These are phyloP conservation scores for Neoseiulus cucumeris DNA, from an alignment of 1,140 invertebrate genomes.

Conservation along the genomic window DNA sequence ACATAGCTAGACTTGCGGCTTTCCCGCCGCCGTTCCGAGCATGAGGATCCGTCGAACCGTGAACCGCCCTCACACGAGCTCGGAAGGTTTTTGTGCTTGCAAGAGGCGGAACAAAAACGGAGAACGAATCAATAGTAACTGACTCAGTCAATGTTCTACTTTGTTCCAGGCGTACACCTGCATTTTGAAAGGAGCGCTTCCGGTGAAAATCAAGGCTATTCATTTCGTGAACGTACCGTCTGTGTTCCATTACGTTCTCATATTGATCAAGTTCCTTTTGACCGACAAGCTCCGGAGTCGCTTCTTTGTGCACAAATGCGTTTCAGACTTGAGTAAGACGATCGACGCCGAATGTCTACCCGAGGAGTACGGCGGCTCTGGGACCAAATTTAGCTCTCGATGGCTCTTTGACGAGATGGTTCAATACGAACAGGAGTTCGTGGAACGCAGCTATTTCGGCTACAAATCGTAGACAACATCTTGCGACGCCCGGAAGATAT, in stretches of 20 bases:
- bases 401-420: slow-evolving; percentile 2
- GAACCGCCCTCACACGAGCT: no score
- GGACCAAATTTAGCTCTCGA: neutral
- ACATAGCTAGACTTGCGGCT: no score
- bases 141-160: neutral
- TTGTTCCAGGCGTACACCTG: neutral
- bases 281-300: neutral
- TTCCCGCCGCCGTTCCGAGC: no score
- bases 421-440: neutral
- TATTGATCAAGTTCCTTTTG: neutral
- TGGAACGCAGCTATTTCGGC: neutral
- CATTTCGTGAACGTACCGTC: slow-evolving; percentile 1
- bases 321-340: neutral
- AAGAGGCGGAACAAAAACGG: no score
- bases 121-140: no score
- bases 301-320: neutral
- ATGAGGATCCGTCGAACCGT: no score
- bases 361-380: neutral
- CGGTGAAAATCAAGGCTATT: neutral
- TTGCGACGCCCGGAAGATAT: no score
- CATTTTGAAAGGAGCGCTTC: neutral
- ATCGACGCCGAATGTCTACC: neutral
- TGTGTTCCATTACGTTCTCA: neutral
- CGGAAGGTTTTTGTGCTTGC: no score
- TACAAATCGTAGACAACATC: neutral